These are phyloP conservation scores for Aphelinus atriplicis DNA, from an alignment of 1,140 invertebrate genomes.

Conservation along the genomic window DNA sequence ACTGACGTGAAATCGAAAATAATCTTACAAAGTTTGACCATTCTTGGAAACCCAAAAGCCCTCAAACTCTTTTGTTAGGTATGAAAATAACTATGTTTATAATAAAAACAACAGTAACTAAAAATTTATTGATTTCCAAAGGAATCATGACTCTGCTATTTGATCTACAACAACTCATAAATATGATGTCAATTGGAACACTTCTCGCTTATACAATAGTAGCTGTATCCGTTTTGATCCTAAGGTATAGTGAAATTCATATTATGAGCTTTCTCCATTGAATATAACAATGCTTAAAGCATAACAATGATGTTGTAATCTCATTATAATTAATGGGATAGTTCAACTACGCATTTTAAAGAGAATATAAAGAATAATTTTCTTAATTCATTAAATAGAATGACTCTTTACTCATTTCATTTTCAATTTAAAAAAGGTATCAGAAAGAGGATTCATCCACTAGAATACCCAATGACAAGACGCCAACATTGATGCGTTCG, in stretches of 20 bases:
- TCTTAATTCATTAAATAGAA: too few relatives aligned
- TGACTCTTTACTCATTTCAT: not conserved
- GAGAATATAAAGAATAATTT: not conserved
- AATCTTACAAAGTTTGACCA: too few relatives aligned
- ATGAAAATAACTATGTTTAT: constrained; percentile 7
- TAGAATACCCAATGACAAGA: constrained; percentile 16
- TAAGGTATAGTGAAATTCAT: constrained; percentile 70
- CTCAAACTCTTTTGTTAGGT: too few relatives aligned
- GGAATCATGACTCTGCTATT: constrained; percentile 88
- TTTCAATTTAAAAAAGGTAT: constrained; percentile 45
- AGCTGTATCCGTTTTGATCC: constrained; percentile 85
- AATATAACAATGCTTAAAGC: constrained; percentile 17
- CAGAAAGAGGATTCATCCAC: constrained; percentile 40
- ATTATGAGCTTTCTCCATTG: constrained; percentile 14
- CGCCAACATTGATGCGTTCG: constrained; percentile 15
- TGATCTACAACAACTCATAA: constrained; percentile 86
- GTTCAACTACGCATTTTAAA: too few relatives aligned
- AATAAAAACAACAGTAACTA: not conserved
- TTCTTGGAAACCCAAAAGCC: too few relatives aligned
- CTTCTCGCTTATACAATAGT: constrained; percentile 93
- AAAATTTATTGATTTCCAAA: constrained; percentile 52
- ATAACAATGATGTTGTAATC: not conserved
- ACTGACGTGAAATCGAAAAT: too few relatives aligned
- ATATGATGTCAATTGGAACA: constrained; percentile 96
- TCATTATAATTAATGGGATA: not conserved